Base-by-base conservation (phyloP, 92 coral and sea anemone genomes). In the Zoanthus sansibaricus region DNA sequence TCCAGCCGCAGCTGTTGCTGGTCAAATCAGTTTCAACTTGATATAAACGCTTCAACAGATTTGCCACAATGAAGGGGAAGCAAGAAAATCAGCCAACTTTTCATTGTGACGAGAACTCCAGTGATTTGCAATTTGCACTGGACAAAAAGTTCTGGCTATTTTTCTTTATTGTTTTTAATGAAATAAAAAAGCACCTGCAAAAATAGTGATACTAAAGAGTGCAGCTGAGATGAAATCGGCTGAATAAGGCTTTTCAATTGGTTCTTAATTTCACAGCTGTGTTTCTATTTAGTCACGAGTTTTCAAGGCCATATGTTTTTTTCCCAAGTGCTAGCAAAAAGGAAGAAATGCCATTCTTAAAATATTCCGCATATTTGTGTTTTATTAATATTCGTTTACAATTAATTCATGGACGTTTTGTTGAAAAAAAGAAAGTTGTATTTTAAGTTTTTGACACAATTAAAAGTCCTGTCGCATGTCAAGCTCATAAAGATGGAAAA, bases 181-280 rank as follows among this genome's bases (percentile, higher is more conserved):
- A 31, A 51, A 18, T 49, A n/a, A 12, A 18, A 67, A 80, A 67
- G 18, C 85, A 80, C 75, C 85, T 80, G 85, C 25, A 12, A 44
- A 80, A 18, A 80, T 62, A 78, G 6, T 46, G 48, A 78, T 61
- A 48, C 55, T 64, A 74, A 1, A 17, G 14, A 42, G 18, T 47
- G 31, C 85, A 80, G 85, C 85, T 80, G 85, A 51, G 62, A 45
- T 71, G 85, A 66, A 66, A 18, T 14, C 45, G 66, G 49, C 58
- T 2, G 18, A 44, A 52, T 54, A 45, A 66, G 42, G 1, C 21
- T 18, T 21, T 31, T 25, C 21, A 44, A 71, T 80, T 80, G 70
- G 62, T 45, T 67, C 46, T 46, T 17, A 33, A 47, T n/a, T 62
- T 15, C 11, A 31, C 85, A 80, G 85, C 85, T 80, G 85, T 25